phyloP scores from a whole-genome alignment of 2,113 vertebrate species.

The Festucalex cinctus region DNA sequence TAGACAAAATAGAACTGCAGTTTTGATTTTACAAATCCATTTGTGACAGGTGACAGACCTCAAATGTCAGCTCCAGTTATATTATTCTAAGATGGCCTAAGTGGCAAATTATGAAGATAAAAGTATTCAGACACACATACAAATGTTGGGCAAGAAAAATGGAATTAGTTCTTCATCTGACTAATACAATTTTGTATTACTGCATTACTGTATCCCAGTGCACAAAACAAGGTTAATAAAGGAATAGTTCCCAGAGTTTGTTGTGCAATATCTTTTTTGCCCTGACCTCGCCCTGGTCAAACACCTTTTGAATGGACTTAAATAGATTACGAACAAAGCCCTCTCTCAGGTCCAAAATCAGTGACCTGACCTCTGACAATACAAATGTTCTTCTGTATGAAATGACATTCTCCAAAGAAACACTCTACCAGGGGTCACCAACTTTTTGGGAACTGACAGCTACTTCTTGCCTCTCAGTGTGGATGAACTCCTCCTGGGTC shows the following conservation, averaged over 20 bases:
- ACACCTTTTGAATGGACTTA: background rate
- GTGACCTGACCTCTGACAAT: no score
- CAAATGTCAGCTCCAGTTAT: slow-evolving; percentile 12
- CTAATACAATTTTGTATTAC: background rate
- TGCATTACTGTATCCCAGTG: background rate
- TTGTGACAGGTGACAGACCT: slow-evolving; percentile 17
- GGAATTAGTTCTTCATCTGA: background rate
- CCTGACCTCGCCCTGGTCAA: background rate
- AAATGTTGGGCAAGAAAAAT: background rate
- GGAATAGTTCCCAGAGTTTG: background rate
- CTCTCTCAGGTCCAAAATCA: no score
- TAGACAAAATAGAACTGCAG: slow-evolving; percentile 12
- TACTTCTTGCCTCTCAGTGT: no score
- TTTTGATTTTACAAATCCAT: slow-evolving; percentile 26
- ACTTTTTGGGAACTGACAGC: no score
- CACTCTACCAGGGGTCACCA: no score
- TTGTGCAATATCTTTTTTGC: background rate
- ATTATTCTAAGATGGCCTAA: slow-evolving; percentile 14
- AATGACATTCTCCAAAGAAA: background rate
- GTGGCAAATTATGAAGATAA: no score
- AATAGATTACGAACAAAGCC: background rate
- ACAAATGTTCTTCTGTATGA: background rate
- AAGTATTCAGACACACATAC: background rate
- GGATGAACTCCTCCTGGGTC: no score
- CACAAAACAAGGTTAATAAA: background rate